Base-by-base conservation (phyloP, 1,140 invertebrate species). In the Drosophila sulfurigaster region DNA sequence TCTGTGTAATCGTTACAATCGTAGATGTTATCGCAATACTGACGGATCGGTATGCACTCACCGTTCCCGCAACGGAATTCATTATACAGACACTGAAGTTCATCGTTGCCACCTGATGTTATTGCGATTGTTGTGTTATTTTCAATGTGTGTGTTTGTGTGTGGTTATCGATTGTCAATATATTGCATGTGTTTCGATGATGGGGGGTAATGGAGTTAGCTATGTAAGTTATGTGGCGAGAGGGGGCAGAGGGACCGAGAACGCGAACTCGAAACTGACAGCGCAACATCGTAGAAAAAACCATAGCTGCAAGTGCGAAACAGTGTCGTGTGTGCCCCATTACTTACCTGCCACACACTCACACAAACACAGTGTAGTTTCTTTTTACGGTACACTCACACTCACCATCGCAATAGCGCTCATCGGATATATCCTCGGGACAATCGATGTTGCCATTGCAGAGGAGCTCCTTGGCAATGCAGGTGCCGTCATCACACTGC, bases 1-100 rank as follows among this genome's bases (percentile, higher is more conserved):
- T 96, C 96, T 78, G 95, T 95, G 92, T 94, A 94, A 93, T 96
- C 96, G 70, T 92, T 92, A 93, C 96, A 96, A 93, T 96, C 95
- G 82, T 94, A 94, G 70, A 93, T 92, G 60, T 94, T 94, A 93
- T 96, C 95, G 93, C 96, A 96, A 91, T 94, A 93, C 87, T 94
- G 92, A 80, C 93, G 93, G 78, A 93, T 91, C 57, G 94, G 93
- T 91, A 96, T 95, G 90, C 95, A 95, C 79, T 94, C 93, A 80
- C 95, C 96, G 86, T 94, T 94, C 82, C 93, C 92, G 93, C 96
- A 97, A 90, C 92, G 94, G 93, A 96, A 97, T 93, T 96, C 94
- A 80, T 93, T 93, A 77, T 86, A 76, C 32, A 38, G 64, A 77
- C 91, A 92, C 49, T 68, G 57, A 52, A 71, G 87, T 57, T 67